Percentiles rank a stretch among this genome's conserved stretches.
Evolutionary conservation across 2,797 vertebrate species (phyloP).

Genomic region (Hirundo rustica): DNA sequence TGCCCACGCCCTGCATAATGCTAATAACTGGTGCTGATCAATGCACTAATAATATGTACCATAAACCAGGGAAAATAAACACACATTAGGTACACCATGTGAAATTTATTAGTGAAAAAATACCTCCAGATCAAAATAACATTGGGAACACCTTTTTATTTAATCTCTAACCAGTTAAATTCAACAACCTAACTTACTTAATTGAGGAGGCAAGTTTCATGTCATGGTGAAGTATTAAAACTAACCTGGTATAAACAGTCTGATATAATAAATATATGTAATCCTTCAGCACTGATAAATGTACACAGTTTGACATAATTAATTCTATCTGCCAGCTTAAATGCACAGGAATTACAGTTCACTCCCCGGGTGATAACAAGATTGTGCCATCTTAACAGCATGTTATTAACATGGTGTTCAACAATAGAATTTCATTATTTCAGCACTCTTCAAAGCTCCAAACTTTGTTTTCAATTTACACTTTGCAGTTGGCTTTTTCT

Average conservation of each 20-base stretch:
- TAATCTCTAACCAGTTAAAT: neutral
- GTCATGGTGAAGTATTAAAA: neutral
- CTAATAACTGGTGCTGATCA: neutral
- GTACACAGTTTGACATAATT: neutral
- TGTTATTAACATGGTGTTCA: neutral
- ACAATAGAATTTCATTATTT: neutral
- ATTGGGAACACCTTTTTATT: neutral
- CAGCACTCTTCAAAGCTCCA: neutral
- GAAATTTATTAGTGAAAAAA: neutral
- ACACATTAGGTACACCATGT: neutral
- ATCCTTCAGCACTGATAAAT: neutral
- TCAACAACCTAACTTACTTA: neutral
- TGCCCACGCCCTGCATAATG: accelerated
- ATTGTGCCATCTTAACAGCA: neutral
- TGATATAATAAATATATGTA: neutral
- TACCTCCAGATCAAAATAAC: neutral
- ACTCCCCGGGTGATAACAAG: neutral
- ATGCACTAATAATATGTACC: neutral
- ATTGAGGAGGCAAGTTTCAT: neutral
- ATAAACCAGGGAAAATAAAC: neutral
- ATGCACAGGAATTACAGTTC: neutral
- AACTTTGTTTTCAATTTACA: neutral
- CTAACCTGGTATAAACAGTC: neutral
- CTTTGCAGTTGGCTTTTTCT: neutral
- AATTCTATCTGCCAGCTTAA: neutral